phyloP scores from a whole-genome alignment of 2,113 vertebrate species.

The Dermatemys mawii region DNA sequence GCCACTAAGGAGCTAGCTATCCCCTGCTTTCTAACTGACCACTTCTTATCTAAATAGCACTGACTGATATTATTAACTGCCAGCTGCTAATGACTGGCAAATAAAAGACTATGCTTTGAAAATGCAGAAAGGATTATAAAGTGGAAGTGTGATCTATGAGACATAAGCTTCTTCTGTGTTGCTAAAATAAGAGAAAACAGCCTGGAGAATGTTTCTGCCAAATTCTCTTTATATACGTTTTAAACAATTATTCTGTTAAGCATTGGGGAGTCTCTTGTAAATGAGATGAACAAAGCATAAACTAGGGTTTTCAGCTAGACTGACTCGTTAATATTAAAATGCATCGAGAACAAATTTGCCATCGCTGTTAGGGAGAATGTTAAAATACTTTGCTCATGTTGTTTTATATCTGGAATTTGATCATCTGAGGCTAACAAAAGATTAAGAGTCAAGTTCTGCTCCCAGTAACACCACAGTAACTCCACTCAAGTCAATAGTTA shows the following conservation, averaged over 20 bases:
- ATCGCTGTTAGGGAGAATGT: background rate
- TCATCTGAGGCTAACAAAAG: accelerated
- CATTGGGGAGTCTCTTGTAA: background rate
- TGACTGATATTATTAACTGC: slow-evolving; percentile 22
- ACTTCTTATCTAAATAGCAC: slow-evolving; percentile 3
- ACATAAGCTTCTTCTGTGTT: background rate
- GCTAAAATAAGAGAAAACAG: background rate
- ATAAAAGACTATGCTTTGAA: slow-evolving; percentile 6
- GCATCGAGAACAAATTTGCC: accelerated
- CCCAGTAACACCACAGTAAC: background rate
- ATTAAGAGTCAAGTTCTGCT: background rate
- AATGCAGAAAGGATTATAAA: background rate
- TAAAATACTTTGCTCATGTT: background rate
- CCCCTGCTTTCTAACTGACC: background rate
- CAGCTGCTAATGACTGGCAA: slow-evolving; percentile 19
- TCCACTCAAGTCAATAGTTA: background rate
- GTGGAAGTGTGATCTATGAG: background rate
- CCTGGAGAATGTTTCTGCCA: background rate
- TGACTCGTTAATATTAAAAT: background rate
- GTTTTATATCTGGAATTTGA: background rate
- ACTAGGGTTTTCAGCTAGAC: background rate
- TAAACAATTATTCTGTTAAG: background rate
- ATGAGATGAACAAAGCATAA: background rate
- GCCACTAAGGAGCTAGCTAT: no score
- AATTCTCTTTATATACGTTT: background rate